phyloP scores from a whole-genome alignment of 2,888 invertebrate species.

The Caenorhabditis imperialis region DNA sequence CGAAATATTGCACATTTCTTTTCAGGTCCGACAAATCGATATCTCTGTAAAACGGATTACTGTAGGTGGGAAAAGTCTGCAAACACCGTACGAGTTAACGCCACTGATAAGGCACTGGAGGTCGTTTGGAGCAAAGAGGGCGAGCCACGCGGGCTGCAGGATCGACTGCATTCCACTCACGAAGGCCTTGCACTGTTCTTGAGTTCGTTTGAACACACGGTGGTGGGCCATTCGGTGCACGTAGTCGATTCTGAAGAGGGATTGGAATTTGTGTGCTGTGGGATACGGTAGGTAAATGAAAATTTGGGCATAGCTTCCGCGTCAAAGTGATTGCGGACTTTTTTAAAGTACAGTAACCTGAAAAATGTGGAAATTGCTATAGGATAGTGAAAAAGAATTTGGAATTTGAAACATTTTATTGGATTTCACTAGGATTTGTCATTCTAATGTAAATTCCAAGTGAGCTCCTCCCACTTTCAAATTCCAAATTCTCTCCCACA shows the following conservation, averaged over 20 bases:
- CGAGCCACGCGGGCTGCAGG: slow-evolving; percentile 91
- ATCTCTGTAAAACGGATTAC: slow-evolving; percentile 83
- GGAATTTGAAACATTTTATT: neutral
- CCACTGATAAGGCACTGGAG: slow-evolving; percentile 92
- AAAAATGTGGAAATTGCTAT: too few relatives aligned
- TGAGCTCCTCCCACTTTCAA: too few relatives aligned
- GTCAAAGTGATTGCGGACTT: too few relatives aligned
- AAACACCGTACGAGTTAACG: slow-evolving; percentile 50
- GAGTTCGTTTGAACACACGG: slow-evolving; percentile 97
- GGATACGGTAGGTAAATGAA: too few relatives aligned
- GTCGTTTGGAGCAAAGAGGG: slow-evolving; percentile 94
- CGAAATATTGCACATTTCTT: slow-evolving; percentile 96
- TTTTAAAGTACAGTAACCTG: too few relatives aligned
- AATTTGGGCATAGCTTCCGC: too few relatives aligned
- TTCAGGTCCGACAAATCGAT: slow-evolving; percentile 92
- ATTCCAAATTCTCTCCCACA: too few relatives aligned
- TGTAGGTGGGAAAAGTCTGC: slow-evolving; percentile 57
- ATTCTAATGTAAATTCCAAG: too few relatives aligned
- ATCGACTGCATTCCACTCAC: slow-evolving; percentile 82
- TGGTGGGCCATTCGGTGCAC: slow-evolving; percentile 98
- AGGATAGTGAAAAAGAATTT: too few relatives aligned
- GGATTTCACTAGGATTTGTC: too few relatives aligned
- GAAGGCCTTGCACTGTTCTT: slow-evolving; percentile 95
- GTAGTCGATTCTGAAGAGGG: slow-evolving; percentile 88
- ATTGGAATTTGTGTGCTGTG: neutral